Base-by-base conservation (phyloP, 2,888 invertebrate species). In the Lathronympha strigana region DNA sequence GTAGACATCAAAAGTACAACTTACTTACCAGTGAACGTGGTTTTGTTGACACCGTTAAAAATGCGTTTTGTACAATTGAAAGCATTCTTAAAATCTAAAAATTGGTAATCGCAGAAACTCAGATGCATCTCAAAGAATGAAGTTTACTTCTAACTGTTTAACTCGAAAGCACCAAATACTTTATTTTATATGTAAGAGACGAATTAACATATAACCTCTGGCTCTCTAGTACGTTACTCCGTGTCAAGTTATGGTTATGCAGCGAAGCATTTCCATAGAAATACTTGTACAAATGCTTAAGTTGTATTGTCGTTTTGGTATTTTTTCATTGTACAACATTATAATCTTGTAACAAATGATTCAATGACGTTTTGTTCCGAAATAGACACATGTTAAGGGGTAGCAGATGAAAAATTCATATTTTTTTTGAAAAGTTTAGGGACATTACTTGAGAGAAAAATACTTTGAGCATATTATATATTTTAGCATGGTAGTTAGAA, bases 261-360 rank as follows among this genome's bases (percentile, higher is more conserved):
- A n/a, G n/a, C 25, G 23, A 5, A 9, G 8, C 23, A 31, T 51
- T 40, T 17, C n/a, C 19, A 53, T 11, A 11, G 11, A 61, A 13
- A 4, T 19, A 45, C 25, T 6, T 25, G 33, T 33, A 45, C 31
- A 25, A 21, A 53, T 23, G 15, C 33, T 51, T 6, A 38, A 15
- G 17, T 28, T 61, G 23, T 11, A 40, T 23, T 38, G 23, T 55
- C 49, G 19, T 21, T 50, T 50, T 63, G 5, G 63, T 49, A 50
- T 33, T 60, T 64, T 64, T 45, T 64, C 51, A n/a, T 60, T 45
- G 36, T 58, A 50, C 49, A 58, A 36, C 45, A 62, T 38, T 76
- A 73, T 81, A 81, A 81, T 80, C 81, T 78, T 80, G 74, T 80
- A 79, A 81, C 76, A 76, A 80, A 81, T 80, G 79, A 73, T 74